These are phyloP conservation scores for Prenolepis imparis DNA, from an alignment of 2,888 invertebrate species.

Conservation along the genomic window DNA sequence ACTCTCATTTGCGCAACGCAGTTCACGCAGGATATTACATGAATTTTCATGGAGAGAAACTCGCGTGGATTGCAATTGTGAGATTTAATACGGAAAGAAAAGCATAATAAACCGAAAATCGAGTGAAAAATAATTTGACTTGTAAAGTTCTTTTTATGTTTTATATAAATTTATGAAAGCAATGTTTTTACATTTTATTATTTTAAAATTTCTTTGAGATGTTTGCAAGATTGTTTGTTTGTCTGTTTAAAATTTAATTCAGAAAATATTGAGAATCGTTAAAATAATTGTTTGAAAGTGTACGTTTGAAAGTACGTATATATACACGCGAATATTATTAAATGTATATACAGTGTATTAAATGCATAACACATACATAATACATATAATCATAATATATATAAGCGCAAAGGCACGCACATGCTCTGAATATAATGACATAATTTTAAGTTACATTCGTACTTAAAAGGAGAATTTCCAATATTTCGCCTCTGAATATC, in stretches of 20 bases:
- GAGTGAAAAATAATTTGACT: neutral
- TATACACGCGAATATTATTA: too few relatives aligned
- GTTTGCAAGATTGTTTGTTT: neutral
- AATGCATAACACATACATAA: too few relatives aligned
- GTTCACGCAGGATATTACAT: neutral
- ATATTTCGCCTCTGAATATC: conserved; percentile 12
- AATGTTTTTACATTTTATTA: neutral
- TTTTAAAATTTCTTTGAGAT: neutral
- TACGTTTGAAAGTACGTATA: neutral
- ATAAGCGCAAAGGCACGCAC: neutral
- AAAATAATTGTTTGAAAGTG: neutral
- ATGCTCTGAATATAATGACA: neutral
- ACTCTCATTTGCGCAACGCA: neutral
- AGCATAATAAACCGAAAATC: neutral
- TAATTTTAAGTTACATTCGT: conserved; percentile 4
- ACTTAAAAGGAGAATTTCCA: neutral
- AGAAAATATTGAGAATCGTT: neutral
- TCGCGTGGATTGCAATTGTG: neutral
- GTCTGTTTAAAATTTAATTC: neutral
- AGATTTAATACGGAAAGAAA: neutral
- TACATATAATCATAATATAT: neutral
- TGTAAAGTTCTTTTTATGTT: neutral
- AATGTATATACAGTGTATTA: neutral
- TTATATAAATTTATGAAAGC: neutral
- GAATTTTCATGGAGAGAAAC: neutral